phyloP scores from a whole-genome alignment of 2,113 vertebrate genomes.

The Phylloscopus trochilus region DNA sequence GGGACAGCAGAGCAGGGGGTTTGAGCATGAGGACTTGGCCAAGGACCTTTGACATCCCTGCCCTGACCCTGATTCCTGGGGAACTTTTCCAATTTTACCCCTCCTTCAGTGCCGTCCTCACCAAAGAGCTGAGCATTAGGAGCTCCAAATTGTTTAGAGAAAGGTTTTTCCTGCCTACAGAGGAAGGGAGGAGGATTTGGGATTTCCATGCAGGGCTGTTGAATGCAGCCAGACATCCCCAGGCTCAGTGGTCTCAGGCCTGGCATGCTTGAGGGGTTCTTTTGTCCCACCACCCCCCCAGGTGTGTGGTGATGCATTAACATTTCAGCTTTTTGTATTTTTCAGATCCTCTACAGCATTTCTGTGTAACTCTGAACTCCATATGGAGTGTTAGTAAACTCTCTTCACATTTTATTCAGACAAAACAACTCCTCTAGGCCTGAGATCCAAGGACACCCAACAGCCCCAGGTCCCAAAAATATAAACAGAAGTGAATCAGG shows the following conservation, averaged over 20 bases:
- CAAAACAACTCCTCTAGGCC: neutral
- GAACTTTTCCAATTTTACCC: neutral
- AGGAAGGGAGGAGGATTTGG: neutral
- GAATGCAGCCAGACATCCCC: neutral
- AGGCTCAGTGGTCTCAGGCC: neutral
- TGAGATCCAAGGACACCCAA: neutral
- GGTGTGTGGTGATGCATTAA: too few relatives aligned
- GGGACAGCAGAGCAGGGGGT: neutral
- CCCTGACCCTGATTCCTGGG: neutral
- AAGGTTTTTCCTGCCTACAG: fast-evolving
- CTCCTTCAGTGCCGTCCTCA: neutral
- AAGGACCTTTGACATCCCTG: neutral
- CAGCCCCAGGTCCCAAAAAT: neutral
- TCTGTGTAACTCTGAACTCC: too few relatives aligned
- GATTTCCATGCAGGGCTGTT: neutral
- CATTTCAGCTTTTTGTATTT: neutral
- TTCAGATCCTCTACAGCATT: neutral
- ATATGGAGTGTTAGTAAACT: fast-evolving
- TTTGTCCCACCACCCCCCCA: neutral
- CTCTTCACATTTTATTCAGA: neutral
- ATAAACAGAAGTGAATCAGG: neutral
- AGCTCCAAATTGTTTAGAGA: neutral
- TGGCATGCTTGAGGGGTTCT: fast-evolving
- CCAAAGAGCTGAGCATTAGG: neutral
- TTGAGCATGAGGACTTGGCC: neutral